Base-by-base conservation (phyloP, 2,888 invertebrate species). In the Cataglyphis livida region DNA sequence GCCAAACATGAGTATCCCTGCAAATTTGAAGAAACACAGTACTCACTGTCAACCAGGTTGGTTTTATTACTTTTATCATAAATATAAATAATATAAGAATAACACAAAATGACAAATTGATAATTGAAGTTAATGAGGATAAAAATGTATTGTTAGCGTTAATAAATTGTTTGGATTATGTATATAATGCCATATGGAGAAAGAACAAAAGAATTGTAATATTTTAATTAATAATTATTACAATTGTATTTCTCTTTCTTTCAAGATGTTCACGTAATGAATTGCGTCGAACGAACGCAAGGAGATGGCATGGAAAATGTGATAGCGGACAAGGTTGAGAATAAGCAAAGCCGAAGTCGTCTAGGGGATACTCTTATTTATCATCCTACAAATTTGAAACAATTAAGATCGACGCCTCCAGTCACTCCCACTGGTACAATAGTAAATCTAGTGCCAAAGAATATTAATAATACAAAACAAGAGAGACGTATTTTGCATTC, bases 231-330 rank as follows among this genome's bases (percentile, higher is more conserved):
- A 38, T n/a, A 28, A 10, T 35, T n/a, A 28, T 32, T 38, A 51
- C n/a, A 51, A 28, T 32, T 38, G 18, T 51, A n/a, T n/a, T 51
- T 51, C 51, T 51, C 48, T 59, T 4, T 74, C 38, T 59, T 87
- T 87, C 66, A 71, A 93, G 94, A 90, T 86, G 84, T 90, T 12
- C 92, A 90, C 28, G 78, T 82, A 38, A 89, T 94, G 87, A 86
- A 82, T 25, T 92, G 91, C 38, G 90, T 93, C 3, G 91, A 91
- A 82, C 95, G 97, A 88, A 97, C 97, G 0, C 96, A 97, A 81
- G 97, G 97, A 0, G 97, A 97, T 95, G 97, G 97, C 76, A 97
- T 97, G 97, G 97, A 97, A 94, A 96, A 96, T 87, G 95, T 91
- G 76, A 41, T 79, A 0, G 21, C 64, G 1, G 90, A 91, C 1